These are phyloP conservation scores for Drosophila merina DNA, from an alignment of 2,888 invertebrate genomes.

Conservation along the genomic window DNA sequence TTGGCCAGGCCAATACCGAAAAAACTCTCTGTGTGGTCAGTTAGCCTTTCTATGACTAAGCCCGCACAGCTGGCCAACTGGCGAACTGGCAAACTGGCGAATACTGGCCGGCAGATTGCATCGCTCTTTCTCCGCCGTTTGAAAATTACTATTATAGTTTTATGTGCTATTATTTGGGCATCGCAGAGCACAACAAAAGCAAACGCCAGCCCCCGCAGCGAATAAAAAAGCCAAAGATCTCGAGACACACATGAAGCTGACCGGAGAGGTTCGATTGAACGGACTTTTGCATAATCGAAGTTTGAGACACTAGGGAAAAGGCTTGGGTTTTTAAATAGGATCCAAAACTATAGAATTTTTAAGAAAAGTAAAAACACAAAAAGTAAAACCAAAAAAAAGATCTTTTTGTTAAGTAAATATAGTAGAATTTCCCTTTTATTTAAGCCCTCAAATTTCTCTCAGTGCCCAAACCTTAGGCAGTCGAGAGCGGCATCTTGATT, in stretches of 20 bases:
- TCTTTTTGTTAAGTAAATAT: too few relatives aligned
- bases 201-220: conserved; percentile 74
- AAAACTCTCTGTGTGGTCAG: conserved; percentile 67
- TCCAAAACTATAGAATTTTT: neutral
- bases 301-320: conserved; percentile 11
- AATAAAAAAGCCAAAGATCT: conserved; percentile 50
- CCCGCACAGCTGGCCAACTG: conserved; percentile 67
- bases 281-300: conserved; percentile 68
- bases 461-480: conserved; percentile 23
- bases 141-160: conserved; percentile 79
- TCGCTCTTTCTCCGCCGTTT: conserved; percentile 75
- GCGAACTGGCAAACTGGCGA: conserved; percentile 8
- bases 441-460: conserved; percentile 9
- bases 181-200: conserved; percentile 53
- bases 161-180: conserved; percentile 78
- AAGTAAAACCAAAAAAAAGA: too few relatives aligned
- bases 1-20: conserved; percentile 42
- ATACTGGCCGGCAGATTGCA: conserved; percentile 60
- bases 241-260: conserved; percentile 55
- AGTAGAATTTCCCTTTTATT: neutral
- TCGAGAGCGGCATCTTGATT: conserved; percentile 71
- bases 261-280: conserved; percentile 42
- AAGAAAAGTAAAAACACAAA: neutral
- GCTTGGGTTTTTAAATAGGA: neutral
- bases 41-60: conserved; percentile 73